phyloP scores from a whole-genome alignment of 1,140 invertebrate genomes.

The Spodoptera litura region DNA sequence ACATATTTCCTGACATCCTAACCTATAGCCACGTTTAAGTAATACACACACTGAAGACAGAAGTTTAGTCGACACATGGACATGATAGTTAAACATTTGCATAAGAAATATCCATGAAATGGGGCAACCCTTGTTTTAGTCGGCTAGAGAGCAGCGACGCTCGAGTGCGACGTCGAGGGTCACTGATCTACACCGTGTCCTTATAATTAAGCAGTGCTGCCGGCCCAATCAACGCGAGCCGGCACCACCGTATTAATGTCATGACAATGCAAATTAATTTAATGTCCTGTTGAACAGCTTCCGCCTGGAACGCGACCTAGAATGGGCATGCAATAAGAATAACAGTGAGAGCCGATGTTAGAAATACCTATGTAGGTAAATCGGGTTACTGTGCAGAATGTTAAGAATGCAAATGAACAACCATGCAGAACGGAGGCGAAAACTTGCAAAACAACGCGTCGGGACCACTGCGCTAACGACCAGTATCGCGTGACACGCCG shows the following conservation, averaged over 20 bases:
- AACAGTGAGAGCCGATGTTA: conserved; percentile 75
- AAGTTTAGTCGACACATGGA: conserved; percentile 84
- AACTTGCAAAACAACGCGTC: conserved; percentile 76
- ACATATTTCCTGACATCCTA: conserved; percentile 82
- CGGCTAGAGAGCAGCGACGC: conserved; percentile 61
- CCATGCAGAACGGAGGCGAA: conserved; percentile 82
- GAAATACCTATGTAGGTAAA: conserved; percentile 78
- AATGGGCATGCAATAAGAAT: conserved; percentile 79
- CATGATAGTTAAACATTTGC: conserved; percentile 82
- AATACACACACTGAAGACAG: conserved; percentile 81
- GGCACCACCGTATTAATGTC: conserved; percentile 66
- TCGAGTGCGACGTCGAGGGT: conserved; percentile 53
- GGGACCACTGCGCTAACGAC: conserved; percentile 60
- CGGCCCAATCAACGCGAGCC: conserved; percentile 55
- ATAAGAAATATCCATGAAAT: conserved; percentile 85
- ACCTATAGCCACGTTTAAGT: conserved; percentile 72
- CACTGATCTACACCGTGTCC: conserved; percentile 57
- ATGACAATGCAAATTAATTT: conserved; percentile 71
- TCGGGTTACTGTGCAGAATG: conserved; percentile 81
- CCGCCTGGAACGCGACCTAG: conserved; percentile 71
- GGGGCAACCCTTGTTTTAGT: conserved; percentile 85
- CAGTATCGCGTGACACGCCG: conserved; percentile 60
- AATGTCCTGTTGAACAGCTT: conserved; percentile 61
- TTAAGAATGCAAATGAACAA: conserved; percentile 84
- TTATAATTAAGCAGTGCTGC: conserved; percentile 68